A percentile compares a stretch with the other conserved stretches of the same genome.
phyloP scores from a whole-genome alignment of 2,113 vertebrate species.

The Eptesicus fuscus region DNA sequence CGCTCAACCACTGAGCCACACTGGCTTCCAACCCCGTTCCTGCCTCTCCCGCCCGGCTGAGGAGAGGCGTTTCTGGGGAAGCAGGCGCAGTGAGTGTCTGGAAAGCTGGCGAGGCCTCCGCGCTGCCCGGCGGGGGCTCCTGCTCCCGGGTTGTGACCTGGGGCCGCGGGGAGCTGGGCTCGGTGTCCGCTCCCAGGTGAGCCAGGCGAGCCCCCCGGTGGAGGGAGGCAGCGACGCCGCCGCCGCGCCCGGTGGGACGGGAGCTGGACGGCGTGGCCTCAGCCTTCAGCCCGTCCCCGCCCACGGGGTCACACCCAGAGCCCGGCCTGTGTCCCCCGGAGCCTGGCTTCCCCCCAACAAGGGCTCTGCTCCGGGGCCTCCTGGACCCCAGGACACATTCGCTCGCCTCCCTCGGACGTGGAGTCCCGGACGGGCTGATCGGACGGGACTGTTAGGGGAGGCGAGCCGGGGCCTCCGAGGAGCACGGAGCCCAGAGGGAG shows the following conservation, averaged over 20 bases:
- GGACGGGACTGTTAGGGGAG: background rate
- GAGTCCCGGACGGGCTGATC: background rate
- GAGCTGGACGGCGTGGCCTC: background rate
- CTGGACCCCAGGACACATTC: background rate
- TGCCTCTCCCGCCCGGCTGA: background rate
- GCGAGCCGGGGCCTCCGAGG: accelerated
- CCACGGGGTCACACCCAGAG: too few species aligned
- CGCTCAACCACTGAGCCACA: too few species aligned
- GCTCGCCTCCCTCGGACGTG: background rate
- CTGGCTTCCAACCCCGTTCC: too few species aligned
- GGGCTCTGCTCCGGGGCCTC: background rate
- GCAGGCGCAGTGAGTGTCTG: background rate
- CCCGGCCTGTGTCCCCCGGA: background rate
- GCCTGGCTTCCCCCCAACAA: accelerated
- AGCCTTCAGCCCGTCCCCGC: background rate
- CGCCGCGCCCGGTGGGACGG: accelerated
- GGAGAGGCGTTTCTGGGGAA: background rate
- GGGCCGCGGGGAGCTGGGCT: background rate
- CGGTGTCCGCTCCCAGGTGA: background rate
- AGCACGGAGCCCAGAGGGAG: too few species aligned
- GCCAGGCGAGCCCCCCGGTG: background rate
- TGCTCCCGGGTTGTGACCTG: accelerated
- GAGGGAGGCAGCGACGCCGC: background rate
- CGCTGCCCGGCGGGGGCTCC: background rate
- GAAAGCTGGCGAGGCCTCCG: accelerated